phyloP scores from a whole-genome alignment of 2,888 invertebrate species.

The Conchocele bisecta region DNA sequence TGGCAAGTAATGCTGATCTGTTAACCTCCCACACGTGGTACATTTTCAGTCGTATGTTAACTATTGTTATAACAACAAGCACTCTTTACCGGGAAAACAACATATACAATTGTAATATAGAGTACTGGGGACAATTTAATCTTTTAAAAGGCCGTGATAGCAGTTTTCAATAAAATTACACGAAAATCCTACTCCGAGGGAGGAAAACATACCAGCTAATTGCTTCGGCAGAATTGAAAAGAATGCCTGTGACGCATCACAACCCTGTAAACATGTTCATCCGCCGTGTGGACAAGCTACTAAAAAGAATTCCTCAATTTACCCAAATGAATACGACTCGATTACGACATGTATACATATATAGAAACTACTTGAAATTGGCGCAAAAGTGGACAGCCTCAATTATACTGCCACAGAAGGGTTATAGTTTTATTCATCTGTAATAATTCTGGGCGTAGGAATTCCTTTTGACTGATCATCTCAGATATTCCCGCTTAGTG shows the following conservation, averaged over 20 bases:
- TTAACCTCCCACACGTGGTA: constrained; percentile 69
- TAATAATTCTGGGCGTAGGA: constrained; percentile 76
- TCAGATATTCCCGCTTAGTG: constrained; percentile 82
- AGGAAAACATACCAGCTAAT: constrained; percentile 75
- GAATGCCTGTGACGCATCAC: constrained; percentile 80
- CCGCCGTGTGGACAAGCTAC: constrained; percentile 78
- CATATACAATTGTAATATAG: too few species aligned
- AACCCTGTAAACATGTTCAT: constrained; percentile 70
- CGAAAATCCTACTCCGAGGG: constrained; percentile 51
- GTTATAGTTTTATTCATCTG: constrained; percentile 49
- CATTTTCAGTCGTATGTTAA: neutral
- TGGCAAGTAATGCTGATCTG: constrained; percentile 71
- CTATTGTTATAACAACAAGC: neutral
- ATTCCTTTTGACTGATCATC: constrained; percentile 75
- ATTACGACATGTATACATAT: constrained; percentile 66
- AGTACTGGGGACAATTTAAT: too few species aligned
- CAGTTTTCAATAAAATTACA: neutral
- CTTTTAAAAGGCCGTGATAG: too few species aligned
- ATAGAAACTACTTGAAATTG: constrained; percentile 43
- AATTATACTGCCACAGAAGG: constrained; percentile 13
- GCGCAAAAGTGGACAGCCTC: neutral
- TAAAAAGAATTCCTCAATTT: constrained; percentile 77
- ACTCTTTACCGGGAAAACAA: neutral
- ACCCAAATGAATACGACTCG: constrained; percentile 71
- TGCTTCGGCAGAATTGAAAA: constrained; percentile 79